Conservation (phyloP, 2,113 vertebrate species). For the Ciconia boyciana region DNA sequence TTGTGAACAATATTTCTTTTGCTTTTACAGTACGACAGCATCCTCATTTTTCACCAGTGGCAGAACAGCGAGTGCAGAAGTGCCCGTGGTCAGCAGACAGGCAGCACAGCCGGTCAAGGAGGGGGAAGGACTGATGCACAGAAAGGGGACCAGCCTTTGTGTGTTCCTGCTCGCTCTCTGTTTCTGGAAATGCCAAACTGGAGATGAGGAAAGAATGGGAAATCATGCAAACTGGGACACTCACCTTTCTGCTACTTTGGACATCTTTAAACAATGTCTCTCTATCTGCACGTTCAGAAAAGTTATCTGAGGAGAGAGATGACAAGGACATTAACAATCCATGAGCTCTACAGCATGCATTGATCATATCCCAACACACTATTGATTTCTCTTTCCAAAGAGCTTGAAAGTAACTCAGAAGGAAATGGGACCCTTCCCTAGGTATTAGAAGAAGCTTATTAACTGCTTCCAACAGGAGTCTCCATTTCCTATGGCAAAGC, state of each 20-base stretch:
- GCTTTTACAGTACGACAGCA: not conserved
- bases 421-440: slow-evolving; percentile 28
- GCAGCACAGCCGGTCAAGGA: not conserved
- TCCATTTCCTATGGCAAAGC: not conserved
- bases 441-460: not conserved
- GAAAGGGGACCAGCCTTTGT: not conserved
- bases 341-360: not conserved
- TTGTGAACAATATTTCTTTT: not conserved
- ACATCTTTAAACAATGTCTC: slow-evolving; percentile 97
- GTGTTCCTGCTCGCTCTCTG: not conserved
- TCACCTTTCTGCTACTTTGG: slow-evolving; percentile 97
- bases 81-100: not conserved
- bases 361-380: not conserved
- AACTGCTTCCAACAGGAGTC: not conserved
- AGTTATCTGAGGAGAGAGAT: slow-evolving; percentile 80
- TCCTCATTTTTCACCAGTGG: not conserved
- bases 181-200: not conserved
- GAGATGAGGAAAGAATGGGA: not conserved
- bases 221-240: not conserved
- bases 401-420: not conserved
- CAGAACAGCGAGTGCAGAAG: not conserved
- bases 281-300: slow-evolving; percentile 94
- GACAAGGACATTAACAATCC: slow-evolving; percentile 38
- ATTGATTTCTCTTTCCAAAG: slow-evolving; percentile 34
- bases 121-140: not conserved